phyloP scores from a whole-genome alignment of 2,888 invertebrate species.

The Chromoteleia sp. region DNA sequence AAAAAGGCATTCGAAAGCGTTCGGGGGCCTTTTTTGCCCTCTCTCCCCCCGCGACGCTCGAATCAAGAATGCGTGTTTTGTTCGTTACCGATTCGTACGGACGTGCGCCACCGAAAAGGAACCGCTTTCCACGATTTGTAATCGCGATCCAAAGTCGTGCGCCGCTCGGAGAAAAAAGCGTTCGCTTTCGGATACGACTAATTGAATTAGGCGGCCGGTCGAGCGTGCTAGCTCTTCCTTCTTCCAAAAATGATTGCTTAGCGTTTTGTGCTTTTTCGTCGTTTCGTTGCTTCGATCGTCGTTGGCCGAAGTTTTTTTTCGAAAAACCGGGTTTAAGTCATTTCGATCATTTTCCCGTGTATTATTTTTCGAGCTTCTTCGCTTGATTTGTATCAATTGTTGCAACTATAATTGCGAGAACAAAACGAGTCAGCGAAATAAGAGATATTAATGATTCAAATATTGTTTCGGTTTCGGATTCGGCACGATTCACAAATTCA shows the following conservation, averaged over 20 bases:
- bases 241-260: conserved; percentile 13
- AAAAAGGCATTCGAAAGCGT: conserved; percentile 44
- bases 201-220: conserved; percentile 38
- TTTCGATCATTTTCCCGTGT: neutral
- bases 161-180: conserved; percentile 29
- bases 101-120: conserved; percentile 12
- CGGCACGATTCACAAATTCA: neutral
- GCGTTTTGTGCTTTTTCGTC: conserved; percentile 1
- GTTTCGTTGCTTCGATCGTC: neutral
- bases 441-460: no score
- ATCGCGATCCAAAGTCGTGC: conserved; percentile 32
- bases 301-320: conserved; percentile 7
- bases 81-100: conserved; percentile 26
- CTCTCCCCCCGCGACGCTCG: neutral
- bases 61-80: conserved; percentile 18
- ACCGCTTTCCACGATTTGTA: conserved; percentile 41
- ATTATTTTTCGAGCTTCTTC: no score
- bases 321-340: conserved; percentile 10
- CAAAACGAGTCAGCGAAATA: no score
- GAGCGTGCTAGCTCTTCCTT: conserved; percentile 16
- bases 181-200: conserved; percentile 41
- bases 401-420: no score
- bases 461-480: neutral
- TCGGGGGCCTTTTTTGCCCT: conserved; percentile 16
- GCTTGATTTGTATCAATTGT: no score